phyloP scores from a whole-genome alignment of 2,113 vertebrate genomes.

The Herpailurus yagouaroundi region DNA sequence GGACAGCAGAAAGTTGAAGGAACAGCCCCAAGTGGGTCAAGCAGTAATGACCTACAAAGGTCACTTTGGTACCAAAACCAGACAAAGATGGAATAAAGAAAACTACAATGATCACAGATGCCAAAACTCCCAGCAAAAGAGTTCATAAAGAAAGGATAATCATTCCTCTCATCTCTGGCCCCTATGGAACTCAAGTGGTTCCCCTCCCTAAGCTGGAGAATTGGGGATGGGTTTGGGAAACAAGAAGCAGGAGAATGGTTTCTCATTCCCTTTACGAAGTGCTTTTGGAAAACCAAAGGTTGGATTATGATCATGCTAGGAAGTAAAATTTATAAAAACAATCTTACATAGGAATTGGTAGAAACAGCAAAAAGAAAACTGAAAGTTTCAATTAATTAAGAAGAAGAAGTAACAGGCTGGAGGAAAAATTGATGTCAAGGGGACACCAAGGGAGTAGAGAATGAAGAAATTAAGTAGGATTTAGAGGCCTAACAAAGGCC shows the following conservation, averaged over 20 bases:
- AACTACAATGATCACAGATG: background rate
- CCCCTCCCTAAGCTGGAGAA: background rate
- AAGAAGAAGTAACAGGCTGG: background rate
- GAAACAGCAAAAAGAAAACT: conserved; percentile 4
- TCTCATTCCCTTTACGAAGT: background rate
- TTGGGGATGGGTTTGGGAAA: background rate
- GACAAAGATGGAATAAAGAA: background rate
- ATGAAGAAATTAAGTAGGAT: background rate
- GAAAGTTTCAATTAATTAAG: background rate
- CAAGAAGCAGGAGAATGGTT: background rate
- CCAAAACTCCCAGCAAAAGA: background rate
- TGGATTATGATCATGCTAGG: background rate
- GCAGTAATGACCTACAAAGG: background rate
- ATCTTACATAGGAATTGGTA: background rate
- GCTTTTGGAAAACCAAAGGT: background rate
- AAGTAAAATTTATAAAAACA: background rate
- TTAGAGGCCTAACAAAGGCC: background rate
- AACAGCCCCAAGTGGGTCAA: background rate
- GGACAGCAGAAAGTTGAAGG: background rate
- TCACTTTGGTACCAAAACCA: background rate
- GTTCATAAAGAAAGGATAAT: background rate
- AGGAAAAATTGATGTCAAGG: background rate
- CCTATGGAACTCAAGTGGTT: background rate
- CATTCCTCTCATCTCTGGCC: background rate
- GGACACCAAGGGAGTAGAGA: background rate